Conservation (phyloP, 2,888 invertebrate genomes). For the Bimastos eiseni region DNA sequence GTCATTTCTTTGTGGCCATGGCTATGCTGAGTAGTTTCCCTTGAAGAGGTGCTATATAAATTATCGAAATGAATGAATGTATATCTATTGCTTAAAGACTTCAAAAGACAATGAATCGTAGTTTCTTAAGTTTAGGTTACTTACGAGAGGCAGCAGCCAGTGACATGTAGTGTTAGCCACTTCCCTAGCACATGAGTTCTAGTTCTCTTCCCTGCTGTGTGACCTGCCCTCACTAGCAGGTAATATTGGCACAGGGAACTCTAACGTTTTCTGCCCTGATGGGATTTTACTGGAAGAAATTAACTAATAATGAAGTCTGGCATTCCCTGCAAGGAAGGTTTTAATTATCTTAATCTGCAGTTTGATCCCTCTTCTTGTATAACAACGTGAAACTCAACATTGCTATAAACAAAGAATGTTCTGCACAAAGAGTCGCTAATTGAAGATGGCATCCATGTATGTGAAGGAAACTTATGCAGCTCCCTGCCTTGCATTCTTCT, state of each 20-base stretch:
- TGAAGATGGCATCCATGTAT: background rate
- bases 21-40: too few relatives aligned
- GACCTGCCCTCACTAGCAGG: background rate
- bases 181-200: too few relatives aligned
- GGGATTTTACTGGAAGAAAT: background rate
- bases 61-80: constrained; percentile 38
- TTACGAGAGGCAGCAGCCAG: background rate
- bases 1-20: too few relatives aligned
- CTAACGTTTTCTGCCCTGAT: background rate
- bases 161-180: background rate
- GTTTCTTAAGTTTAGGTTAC: background rate
- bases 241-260: background rate
- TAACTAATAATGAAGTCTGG: background rate
- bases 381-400: background rate
- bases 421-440: background rate
- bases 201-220: too few relatives aligned
- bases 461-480: background rate
- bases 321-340: background rate
- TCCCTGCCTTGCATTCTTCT: background rate
- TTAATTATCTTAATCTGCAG: background rate
- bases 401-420: background rate
- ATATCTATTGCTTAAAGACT: background rate
- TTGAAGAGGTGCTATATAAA: too few relatives aligned
- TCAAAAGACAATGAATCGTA: background rate
- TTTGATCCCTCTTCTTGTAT: background rate